Percentiles rank a stretch among this genome's conserved stretches.
These are phyloP conservation scores for Diorhabda sublineata DNA, from an alignment of 1,140 invertebrate species.

Conservation along the genomic window DNA sequence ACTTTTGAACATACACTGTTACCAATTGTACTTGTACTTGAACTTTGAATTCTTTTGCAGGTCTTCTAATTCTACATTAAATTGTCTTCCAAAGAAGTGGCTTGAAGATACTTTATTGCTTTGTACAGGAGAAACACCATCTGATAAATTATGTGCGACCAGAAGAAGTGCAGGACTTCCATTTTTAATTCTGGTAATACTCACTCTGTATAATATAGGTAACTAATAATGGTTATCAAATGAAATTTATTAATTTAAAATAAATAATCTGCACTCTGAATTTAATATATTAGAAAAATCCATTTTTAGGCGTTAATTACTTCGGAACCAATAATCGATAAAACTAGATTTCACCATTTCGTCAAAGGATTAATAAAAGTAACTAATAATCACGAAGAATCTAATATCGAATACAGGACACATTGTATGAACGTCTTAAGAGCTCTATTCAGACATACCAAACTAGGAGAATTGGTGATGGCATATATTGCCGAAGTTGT, in stretches of 20 bases:
- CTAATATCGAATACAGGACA: constrained; percentile 54
- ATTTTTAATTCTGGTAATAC: constrained; percentile 27
- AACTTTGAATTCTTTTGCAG: constrained; percentile 15
- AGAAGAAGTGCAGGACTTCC: constrained; percentile 68
- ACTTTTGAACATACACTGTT: too few species aligned
- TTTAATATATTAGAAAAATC: too few species aligned
- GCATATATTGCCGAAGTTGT: constrained; percentile 70
- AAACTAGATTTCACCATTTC: constrained; percentile 57
- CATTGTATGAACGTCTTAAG: constrained; percentile 85
- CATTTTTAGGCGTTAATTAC: constrained; percentile 62
- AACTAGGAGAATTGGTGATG: constrained; percentile 67
- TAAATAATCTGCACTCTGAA: too few species aligned
- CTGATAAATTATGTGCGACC: constrained; percentile 67
- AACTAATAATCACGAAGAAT: constrained; percentile 34
- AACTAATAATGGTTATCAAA: too few species aligned
- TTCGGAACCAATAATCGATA: constrained; percentile 59
- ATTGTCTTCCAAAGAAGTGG: constrained; percentile 53
- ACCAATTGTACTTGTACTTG: too few species aligned
- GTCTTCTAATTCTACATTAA: constrained; percentile 24
- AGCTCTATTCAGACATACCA: constrained; percentile 71
- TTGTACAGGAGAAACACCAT: constrained; percentile 32
- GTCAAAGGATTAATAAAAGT: constrained; percentile 58
- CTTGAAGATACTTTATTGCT: constrained; percentile 52
- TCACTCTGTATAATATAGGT: too few species aligned
- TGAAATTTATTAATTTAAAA: too few species aligned